Evolutionary conservation across 2,113 vertebrate genomes (phyloP), one percentile per base, ranked within the genome.

Genomic region (Podiceps cristatus): DNA sequence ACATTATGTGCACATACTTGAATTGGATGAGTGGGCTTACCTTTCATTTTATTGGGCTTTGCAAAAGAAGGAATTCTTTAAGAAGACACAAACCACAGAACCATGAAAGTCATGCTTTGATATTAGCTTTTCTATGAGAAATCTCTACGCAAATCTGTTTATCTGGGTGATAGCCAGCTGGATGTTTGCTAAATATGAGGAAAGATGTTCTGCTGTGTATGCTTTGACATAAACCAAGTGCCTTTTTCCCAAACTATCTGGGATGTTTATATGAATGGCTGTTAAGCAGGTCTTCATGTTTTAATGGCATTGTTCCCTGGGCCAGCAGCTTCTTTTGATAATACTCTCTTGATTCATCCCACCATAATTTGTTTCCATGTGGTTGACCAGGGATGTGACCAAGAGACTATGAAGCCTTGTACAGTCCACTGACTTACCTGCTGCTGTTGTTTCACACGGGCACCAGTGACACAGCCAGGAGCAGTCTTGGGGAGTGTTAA

Each of bases 221-320:
- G 64, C 92, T 95, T 96, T 96, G 95, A 91, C 85, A 88, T 86
- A 89, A 92, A 97, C 64, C 68, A 88, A 96, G 74, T 92, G 85
- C 13, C 85, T 86, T 91, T 85, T 44, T 14, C 45, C 40, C 11
- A 73, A 6, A 53, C 63, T 88, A 4, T 77, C 56, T 86, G 84
- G 40, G 22, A 52, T 93, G 79, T 96, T 93, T 95, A 28, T 58
- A 19, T 84, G 45, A 73, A 69, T 29, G 71, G 28, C 78, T 96
- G 35, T 81, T 86, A 47, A 64, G 58, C 22, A 78, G 25, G 18
- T 78, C 68, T 82, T 2, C 4, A 3, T 4, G 5, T 81, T 94
- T 88, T 75, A 72, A 80, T 64, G 35, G 29, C 33, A 5, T 62
- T 55, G 10, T 79, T 88, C 17, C 71, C 81, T 72, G 42, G 31